Conservation (phyloP, 2,888 invertebrate species). For the Spicauda simplicius region DNA sequence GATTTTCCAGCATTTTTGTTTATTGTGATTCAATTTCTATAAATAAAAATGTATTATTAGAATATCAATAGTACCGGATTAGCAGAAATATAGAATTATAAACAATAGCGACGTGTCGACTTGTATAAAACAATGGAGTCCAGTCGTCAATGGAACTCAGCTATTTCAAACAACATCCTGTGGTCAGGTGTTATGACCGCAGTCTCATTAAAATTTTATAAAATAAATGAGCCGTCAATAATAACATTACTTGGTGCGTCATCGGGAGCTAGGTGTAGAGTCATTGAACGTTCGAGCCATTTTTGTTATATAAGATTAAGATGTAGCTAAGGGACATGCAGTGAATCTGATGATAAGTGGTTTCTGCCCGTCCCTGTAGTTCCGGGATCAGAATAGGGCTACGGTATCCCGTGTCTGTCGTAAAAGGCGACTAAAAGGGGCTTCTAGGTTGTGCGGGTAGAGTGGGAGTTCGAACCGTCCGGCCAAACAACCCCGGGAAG, state of each 20-base stretch:
- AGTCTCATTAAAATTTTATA: slow-evolving; percentile 17
- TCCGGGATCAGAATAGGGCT: too few species aligned
- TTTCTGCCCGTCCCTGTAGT: too few species aligned
- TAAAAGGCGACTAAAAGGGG: too few species aligned
- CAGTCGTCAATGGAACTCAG: background rate
- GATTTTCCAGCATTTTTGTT: too few species aligned
- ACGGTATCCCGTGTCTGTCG: too few species aligned
- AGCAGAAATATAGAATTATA: background rate
- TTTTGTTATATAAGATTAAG: too few species aligned
- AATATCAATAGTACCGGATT: background rate
- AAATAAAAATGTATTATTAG: background rate
- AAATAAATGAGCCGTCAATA: slow-evolving; percentile 30
- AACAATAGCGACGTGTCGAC: background rate
- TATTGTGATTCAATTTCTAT: background rate
- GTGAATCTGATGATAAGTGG: too few species aligned
- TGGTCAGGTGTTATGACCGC: slow-evolving; percentile 23
- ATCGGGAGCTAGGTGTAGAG: background rate
- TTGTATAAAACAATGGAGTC: slow-evolving; percentile 12
- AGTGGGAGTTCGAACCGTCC: too few species aligned
- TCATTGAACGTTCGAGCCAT: too few species aligned
- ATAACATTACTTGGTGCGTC: slow-evolving; percentile 13
- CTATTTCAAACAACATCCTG: slow-evolving; percentile 28
- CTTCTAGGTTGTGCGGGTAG: too few species aligned
- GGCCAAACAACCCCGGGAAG: too few species aligned
- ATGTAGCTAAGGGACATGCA: too few species aligned